Base-by-base conservation (phyloP, 2,888 invertebrate species). In the Caenorhabditis zanzibari region DNA sequence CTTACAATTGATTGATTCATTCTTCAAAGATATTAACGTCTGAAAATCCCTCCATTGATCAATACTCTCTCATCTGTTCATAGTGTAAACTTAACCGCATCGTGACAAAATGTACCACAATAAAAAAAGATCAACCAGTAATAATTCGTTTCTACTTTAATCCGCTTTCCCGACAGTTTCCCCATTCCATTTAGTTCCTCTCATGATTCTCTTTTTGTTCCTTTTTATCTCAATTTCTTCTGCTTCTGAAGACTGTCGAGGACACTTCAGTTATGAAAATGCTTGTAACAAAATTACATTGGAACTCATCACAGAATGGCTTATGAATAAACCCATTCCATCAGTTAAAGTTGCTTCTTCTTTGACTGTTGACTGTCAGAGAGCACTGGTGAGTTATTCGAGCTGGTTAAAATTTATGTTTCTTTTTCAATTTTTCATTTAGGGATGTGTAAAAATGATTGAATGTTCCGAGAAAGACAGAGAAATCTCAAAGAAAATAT, bases 281-380 rank as follows among this genome's bases (percentile, higher is more conserved):
- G n/a, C 26, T 0, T 75, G 75, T 41, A 66, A 75, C n/a, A 56
- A 58, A 24, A 26, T 68, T 22, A 52, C 38, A 14, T n/a, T 76
- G 68, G 76, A 76, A 32, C 35, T 76, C 22, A 47, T 52, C 16
- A 47, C 24, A 4, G 68, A 76, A 14, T 68, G 76, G 68, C 19
- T 56, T 5, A 47, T 32, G 2, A n/a, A 49, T n/a, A 76, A 61
- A 44, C 76, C 69, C 9, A 38, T 77, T n/a, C 59, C 76, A 47
- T 47, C 49, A 26, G 19, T 54, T 10, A 59, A 47, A 38, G 10
- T 12, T 4, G 63, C 54, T 19, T 47, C 47, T 7, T 19, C 44
- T 14, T 16, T 64, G 28, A 12, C 16, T n/a, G 24, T 12, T 12
- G 41, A 54, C 14, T 64, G 63, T 44, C 26, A 19, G 32, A 63